Evolutionary conservation across 2,888 invertebrate genomes (phyloP).

Genomic region (Nymphalis polychloros): DNA sequence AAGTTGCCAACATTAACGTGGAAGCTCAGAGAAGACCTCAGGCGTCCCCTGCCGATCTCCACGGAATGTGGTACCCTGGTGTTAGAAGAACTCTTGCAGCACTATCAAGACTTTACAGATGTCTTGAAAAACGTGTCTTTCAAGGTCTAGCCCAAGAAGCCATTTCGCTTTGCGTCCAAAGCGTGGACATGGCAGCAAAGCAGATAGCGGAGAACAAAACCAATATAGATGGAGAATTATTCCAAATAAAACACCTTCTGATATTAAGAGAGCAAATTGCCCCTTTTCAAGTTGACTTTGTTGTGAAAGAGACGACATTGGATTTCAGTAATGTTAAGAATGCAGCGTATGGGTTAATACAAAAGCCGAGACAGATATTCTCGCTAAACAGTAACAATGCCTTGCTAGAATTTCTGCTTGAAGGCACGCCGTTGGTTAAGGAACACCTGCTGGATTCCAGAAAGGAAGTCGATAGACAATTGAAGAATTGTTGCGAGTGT

Average conservation of each 20-base stretch:
- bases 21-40: constrained; percentile 63
- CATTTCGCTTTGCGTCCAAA: constrained; percentile 94
- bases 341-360: constrained; percentile 88
- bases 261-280: constrained; percentile 99
- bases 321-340: constrained; percentile 96
- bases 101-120: constrained; percentile 91
- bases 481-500: constrained; percentile 94
- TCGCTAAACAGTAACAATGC: constrained; percentile 94
- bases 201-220: constrained; percentile 90
- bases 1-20: constrained; percentile 85
- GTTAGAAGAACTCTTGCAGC: constrained; percentile 97
- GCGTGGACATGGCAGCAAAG: constrained; percentile 90
- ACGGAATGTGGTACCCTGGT: constrained; percentile 99
- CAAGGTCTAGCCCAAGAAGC: constrained; percentile 99
- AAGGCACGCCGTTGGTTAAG: constrained; percentile 96
- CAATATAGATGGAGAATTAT: constrained; percentile 96
- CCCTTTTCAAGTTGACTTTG: constrained; percentile 97
- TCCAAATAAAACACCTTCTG: constrained; percentile 98
- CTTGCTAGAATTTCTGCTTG: constrained; percentile 93
- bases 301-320: constrained; percentile 94
- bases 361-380: constrained; percentile 92
- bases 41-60: constrained; percentile 95
- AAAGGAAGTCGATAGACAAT: constrained; percentile 95
- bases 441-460: constrained; percentile 97
- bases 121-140: constrained; percentile 96